Percentiles rank a stretch among this genome's conserved stretches.
Conservation (phyloP, 2,113 vertebrate genomes). For the Gymnorhina tibicen region DNA sequence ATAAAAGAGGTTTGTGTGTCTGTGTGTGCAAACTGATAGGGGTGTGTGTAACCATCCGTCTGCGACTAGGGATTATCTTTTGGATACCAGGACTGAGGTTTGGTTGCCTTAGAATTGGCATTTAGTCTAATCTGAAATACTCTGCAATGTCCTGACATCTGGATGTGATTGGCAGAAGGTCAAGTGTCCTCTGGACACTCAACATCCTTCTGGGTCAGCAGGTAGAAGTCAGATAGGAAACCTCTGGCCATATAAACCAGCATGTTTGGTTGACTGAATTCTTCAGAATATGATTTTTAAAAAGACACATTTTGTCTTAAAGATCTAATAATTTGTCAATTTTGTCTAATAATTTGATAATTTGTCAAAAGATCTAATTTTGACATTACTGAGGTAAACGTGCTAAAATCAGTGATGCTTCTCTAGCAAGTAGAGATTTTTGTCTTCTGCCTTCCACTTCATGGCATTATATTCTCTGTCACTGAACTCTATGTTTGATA, state of each 20-base stretch:
- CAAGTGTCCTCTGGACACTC: background rate
- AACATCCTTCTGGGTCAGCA: background rate
- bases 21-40: background rate
- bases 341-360: too few relatives aligned
- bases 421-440: background rate
- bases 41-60: rapidly evolving
- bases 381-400: background rate
- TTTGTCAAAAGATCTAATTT: background rate
- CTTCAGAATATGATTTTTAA: background rate
- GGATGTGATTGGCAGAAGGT: background rate
- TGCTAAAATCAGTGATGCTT: background rate
- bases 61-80: background rate
- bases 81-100: background rate
- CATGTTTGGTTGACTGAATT: background rate
- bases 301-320: background rate
- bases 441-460: background rate
- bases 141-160: background rate
- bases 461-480: background rate
- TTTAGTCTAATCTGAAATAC: background rate
- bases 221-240: background rate
- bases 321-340: too few relatives aligned
- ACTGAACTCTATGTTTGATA: rapidly evolving
- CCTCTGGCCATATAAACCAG: background rate
- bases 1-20: background rate
- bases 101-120: background rate